Base-by-base conservation (phyloP, 2,113 vertebrate species). In the Planiliza haematocheilus region DNA sequence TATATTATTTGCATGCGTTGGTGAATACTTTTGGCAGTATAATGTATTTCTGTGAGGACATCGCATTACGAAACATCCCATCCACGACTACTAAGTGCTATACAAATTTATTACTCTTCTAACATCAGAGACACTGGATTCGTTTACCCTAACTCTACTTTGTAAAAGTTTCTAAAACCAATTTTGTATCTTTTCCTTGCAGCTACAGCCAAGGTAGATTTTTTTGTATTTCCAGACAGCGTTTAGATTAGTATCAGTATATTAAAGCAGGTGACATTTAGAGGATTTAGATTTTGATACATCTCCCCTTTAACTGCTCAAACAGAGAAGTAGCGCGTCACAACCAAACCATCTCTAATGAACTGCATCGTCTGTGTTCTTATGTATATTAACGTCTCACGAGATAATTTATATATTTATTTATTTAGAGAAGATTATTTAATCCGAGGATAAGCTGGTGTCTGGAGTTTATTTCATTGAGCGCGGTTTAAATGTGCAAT, bases 171-270 rank as follows among this genome's bases (percentile, higher is more conserved):
- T 79, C 89, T 86, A 87, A 88, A 87, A 57, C 34, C 41, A 39
- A 30, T 86, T 93, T 93, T 91, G 67, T 91, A 91, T 82, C 38
- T 90, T 89, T 91, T 86, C 81, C 84, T 79, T 74, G 65, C 76
- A 71, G 53, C 65, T 51, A 17, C 48, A 83, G 73, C 83, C 9
- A 36, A 64, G 51, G 67, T 72, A 45, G 66, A 78, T 70, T 84
- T 79, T 88, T 86, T 89, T 89, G 74, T 86, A 90, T 76, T 86
- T 83, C 76, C 59, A 72, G 77, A 85, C 60, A 1, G 71, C 17
- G 61, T 86, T 84, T 72, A 70, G 71, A 70, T 14, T 69, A 55
- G 77, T 62, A 68, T 70, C 38, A 50, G 11, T 78, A 37, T 68
- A 73, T 50, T n/a, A 56, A n/a, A 39, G 45, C 39, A 10, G 58